Conservation (phyloP, 2,797 vertebrate species). For the Botia kubotai region DNA sequence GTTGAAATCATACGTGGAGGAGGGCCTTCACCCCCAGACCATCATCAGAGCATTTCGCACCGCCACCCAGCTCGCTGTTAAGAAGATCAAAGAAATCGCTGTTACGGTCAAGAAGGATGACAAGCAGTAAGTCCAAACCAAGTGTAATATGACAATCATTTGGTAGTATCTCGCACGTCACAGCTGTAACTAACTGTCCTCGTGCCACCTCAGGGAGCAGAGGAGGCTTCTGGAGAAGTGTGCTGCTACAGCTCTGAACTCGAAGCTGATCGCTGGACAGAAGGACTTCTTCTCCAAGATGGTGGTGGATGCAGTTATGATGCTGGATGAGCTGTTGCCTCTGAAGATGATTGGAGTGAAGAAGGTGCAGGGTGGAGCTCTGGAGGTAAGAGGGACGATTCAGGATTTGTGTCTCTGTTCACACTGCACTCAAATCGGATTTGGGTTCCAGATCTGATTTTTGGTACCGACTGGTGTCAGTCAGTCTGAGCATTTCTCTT, state of each 20-base stretch:
- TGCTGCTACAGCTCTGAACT: constrained; percentile 93
- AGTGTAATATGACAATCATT: background rate
- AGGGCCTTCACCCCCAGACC: constrained; percentile 96
- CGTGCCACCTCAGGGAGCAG: constrained; percentile 76
- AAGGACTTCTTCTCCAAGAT: constrained; percentile 94
- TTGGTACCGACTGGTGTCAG: no score
- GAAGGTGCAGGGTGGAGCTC: constrained; percentile 95
- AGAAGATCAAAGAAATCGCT: constrained; percentile 89
- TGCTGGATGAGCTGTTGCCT: constrained; percentile 91
- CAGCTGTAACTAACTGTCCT: background rate
- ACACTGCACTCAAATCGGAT: background rate
- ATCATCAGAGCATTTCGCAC: constrained; percentile 95
- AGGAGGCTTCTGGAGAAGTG: constrained; percentile 91
- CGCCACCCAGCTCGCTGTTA: constrained; percentile 89
- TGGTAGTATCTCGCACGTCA: background rate
- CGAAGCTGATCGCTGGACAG: constrained; percentile 94
- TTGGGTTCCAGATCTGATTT: background rate
- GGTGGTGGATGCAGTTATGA: constrained; percentile 95
- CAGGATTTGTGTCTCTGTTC: background rate
- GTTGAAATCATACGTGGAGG: constrained; percentile 92
- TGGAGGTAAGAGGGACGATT: constrained; percentile 81
- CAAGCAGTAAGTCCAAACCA: constrained; percentile 82
- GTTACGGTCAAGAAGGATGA: constrained; percentile 91
- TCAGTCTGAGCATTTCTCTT: no score
- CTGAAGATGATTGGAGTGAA: constrained; percentile 99